Evolutionary conservation across 2,113 vertebrate genomes (phyloP).

Genomic region (Morphnarchus princeps): DNA sequence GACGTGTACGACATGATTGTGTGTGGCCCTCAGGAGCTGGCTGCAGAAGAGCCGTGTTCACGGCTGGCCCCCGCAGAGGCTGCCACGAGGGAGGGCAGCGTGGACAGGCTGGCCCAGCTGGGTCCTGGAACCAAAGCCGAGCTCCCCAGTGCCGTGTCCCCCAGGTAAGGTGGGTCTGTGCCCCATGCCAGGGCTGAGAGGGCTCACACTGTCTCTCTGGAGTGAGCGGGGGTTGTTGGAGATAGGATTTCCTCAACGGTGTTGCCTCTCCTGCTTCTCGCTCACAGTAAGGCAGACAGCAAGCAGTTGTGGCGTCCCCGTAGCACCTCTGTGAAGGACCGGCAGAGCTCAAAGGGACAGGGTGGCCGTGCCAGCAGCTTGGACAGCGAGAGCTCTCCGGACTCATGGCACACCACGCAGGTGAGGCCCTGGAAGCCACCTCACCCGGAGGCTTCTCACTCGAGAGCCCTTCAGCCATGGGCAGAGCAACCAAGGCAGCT

Average conservation of each 20-base stretch:
- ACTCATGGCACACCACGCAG: conserved; percentile 90
- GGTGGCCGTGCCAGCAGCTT: conserved; percentile 92
- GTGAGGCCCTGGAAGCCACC: conserved; percentile 48
- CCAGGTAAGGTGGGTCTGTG: conserved; percentile 6
- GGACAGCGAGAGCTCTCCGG: conserved; percentile 91
- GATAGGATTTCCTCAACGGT: not conserved
- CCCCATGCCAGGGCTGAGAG: not conserved
- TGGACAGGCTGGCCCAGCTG: conserved; percentile 58
- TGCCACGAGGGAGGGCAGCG: conserved; percentile 10
- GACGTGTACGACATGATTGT: not conserved
- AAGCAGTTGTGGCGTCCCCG: conserved; percentile 90
- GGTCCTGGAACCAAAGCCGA: conserved; percentile 8
- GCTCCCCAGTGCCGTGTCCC: conserved; percentile 45
- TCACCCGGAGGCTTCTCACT: not conserved
- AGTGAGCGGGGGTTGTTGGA: not conserved
- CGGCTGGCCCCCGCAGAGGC: not conserved
- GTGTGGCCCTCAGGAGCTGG: conserved; percentile 40
- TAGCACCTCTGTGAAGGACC: conserved; percentile 94
- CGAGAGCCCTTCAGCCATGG: not conserved
- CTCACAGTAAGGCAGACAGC: conserved; percentile 80
- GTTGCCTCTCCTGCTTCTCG: not conserved
- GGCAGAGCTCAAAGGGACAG: conserved; percentile 87
- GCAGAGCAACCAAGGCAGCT: accelerated
- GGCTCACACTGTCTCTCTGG: not conserved
- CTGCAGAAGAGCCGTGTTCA: not conserved